phyloP scores from a whole-genome alignment of 2,113 vertebrate species.

The Hypanus sabinus region DNA sequence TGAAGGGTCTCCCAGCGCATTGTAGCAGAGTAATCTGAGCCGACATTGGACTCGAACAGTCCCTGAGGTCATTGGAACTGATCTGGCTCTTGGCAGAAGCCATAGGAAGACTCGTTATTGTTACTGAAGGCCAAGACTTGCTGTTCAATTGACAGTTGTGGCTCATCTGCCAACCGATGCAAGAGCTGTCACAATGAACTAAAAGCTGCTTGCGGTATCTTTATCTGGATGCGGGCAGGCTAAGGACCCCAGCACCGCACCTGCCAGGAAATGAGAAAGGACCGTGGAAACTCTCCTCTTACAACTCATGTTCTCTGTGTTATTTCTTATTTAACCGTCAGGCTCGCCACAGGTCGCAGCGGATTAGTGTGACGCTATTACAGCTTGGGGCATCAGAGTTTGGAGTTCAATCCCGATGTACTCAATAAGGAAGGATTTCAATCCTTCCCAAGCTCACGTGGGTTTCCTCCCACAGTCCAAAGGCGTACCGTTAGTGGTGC shows the following conservation, averaged over 20 bases:
- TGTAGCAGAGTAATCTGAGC: neutral
- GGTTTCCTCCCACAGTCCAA: too few relatives aligned
- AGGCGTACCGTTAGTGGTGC: too few relatives aligned
- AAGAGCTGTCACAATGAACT: neutral
- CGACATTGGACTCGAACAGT: neutral
- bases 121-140: neutral
- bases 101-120: neutral
- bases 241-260: neutral
- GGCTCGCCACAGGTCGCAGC: too few relatives aligned
- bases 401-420: too few relatives aligned
- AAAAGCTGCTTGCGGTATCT: neutral
- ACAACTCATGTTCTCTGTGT: neutral
- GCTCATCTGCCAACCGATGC: neutral
- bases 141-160: neutral
- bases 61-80: neutral
- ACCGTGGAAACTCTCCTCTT: neutral
- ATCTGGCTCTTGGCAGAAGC: neutral
- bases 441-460: too few relatives aligned
- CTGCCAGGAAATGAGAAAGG: neutral
- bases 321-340: neutral
- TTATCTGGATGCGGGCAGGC: neutral
- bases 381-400: too few relatives aligned
- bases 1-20: too few relatives aligned
- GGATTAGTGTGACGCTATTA: too few relatives aligned
- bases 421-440: too few relatives aligned